Percentiles rank a stretch among this genome's conserved stretches.
These are phyloP conservation scores for Drosophila atroscutellata DNA, from an alignment of 2,888 invertebrate species.

Conservation along the genomic window DNA sequence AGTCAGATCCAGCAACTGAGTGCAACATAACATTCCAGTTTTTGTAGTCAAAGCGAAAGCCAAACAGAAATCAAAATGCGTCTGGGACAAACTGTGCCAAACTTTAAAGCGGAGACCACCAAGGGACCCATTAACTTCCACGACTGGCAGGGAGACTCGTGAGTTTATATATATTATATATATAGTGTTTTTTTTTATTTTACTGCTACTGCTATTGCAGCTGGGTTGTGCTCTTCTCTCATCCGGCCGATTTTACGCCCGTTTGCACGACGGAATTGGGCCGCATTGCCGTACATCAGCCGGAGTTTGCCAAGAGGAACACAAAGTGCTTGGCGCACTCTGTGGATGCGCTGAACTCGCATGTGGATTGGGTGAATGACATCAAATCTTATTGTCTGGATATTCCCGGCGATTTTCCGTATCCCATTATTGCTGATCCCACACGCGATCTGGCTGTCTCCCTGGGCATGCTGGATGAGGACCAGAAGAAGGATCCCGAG, in stretches of 20 bases:
- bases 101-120: constrained; percentile 91
- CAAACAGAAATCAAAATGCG: constrained; percentile 85
- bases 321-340: constrained; percentile 93
- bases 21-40: constrained; percentile 4
- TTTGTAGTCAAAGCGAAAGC: not conserved
- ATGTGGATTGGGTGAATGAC: constrained; percentile 91
- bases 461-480: constrained; percentile 92
- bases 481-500: constrained; percentile 88
- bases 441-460: constrained; percentile 89
- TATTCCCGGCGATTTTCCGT: constrained; percentile 90
- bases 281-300: constrained; percentile 89
- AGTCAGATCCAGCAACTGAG: constrained; percentile 35
- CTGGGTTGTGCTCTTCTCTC: constrained; percentile 95
- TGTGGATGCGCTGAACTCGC: constrained; percentile 90
- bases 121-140: constrained; percentile 91
- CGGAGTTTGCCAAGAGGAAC: constrained; percentile 89
- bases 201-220: constrained; percentile 73
- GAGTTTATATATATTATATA: constrained; percentile 83
- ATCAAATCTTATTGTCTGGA: constrained; percentile 90
- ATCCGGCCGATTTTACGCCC: constrained; percentile 95
- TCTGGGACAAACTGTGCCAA: constrained; percentile 90
- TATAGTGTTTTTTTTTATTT: not conserved
- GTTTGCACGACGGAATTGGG: constrained; percentile 96
- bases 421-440: constrained; percentile 93
- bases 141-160: constrained; percentile 91